Conservation (phyloP, 1,140 invertebrate species). For the Tetranychus cinnabarinus region DNA sequence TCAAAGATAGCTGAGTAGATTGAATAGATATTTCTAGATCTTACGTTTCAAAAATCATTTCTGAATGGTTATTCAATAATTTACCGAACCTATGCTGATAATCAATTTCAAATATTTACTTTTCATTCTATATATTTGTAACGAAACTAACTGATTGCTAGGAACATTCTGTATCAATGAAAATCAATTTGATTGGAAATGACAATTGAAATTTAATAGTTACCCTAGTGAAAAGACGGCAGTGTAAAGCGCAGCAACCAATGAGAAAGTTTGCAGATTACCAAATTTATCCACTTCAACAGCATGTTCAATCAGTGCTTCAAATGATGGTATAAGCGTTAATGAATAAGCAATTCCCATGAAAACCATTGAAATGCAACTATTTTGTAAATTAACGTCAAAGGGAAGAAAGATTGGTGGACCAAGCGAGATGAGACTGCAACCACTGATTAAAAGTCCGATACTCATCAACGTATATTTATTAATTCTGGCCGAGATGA, state of each 20-base stretch:
- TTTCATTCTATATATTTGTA: background rate
- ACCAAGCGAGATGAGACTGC: constrained; percentile 38
- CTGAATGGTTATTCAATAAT: background rate
- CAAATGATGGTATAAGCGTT: constrained; percentile 31
- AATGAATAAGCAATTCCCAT: constrained; percentile 42
- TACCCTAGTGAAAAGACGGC: constrained; percentile 42
- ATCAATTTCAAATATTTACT: background rate
- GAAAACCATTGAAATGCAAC: constrained; percentile 34
- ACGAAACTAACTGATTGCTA: too few species aligned
- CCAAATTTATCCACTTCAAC: constrained; percentile 34
- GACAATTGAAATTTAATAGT: background rate
- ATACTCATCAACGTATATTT: constrained; percentile 33
- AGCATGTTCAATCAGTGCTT: background rate
- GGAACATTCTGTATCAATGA: too few species aligned
- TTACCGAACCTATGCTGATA: background rate
- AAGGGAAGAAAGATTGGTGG: constrained; percentile 35
- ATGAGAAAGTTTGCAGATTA: constrained; percentile 37
- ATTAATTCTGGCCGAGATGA: constrained; percentile 34
- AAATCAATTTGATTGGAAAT: background rate
- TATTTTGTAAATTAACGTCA: constrained; percentile 35
- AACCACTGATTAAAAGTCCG: constrained; percentile 33
- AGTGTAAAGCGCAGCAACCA: constrained; percentile 45
- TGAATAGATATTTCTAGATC: too few species aligned
- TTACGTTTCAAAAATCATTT: too few species aligned
- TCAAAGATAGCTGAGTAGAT: too few species aligned